Percentiles rank a stretch among this genome's conserved stretches.
Evolutionary conservation across 2,888 invertebrate genomes (phyloP).

Genomic region (Sympetrum striolatum): DNA sequence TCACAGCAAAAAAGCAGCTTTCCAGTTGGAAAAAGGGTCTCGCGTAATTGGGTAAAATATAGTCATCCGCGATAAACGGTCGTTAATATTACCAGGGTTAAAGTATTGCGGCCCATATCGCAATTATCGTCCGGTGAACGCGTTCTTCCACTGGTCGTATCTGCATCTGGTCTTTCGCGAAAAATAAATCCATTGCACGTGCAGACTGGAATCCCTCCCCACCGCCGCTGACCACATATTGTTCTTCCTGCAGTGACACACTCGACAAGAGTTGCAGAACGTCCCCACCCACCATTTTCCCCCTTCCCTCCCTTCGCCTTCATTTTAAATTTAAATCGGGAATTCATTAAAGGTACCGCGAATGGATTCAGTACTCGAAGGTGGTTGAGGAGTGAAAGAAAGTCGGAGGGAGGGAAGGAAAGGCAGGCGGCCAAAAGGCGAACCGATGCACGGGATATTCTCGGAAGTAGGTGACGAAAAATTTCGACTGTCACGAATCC

Average conservation of each 20-base stretch:
- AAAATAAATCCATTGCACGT: not conserved
- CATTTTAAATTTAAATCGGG: not conserved
- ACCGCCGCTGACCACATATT: not conserved
- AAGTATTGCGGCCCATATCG: no score
- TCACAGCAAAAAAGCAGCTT: no score
- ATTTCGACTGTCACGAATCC: not conserved
- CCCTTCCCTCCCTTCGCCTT: not conserved
- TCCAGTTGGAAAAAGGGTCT: no score
- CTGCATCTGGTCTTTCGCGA: not conserved
- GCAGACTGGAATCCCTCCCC: not conserved
- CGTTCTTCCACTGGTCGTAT: not conserved
- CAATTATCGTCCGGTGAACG: no score
- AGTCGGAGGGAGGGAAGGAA: not conserved
- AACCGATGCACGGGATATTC: not conserved
- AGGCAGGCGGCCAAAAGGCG: not conserved
- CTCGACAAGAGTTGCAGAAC: not conserved
- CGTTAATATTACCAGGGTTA: no score
- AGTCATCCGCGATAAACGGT: no score
- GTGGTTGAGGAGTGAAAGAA: not conserved
- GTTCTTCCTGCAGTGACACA: not conserved
- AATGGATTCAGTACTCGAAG: not conserved
- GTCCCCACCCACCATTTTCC: not conserved
- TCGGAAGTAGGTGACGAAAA: not conserved
- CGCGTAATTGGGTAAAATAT: no score
- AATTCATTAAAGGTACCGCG: not conserved